Evolutionary conservation across 2,888 invertebrate species (phyloP), one percentile per base, ranked within the genome.

Genomic region (Bellardia pandia): DNA sequence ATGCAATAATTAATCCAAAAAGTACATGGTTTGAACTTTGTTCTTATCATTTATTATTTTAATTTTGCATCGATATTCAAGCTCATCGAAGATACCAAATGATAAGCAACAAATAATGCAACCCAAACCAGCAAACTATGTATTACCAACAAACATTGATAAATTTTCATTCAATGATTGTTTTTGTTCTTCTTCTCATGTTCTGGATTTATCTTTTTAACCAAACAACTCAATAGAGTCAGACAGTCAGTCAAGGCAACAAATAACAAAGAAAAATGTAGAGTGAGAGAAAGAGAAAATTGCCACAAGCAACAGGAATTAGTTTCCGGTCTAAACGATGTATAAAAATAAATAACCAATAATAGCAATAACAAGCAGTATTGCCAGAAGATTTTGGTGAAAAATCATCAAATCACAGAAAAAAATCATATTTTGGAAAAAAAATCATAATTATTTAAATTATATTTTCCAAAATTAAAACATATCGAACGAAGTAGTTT

Each of bases 261-360:
- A 71, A 53, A 72, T 14, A 23, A 16, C 33, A 51, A 42, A 75
- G 42, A 51, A 71, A 45, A 37, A 30, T 56, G 33, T 13, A 40
- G 14, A 78, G 40, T 53, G 2, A 48, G 51, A 60, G 30, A 72
- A 42, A 66, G 40, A 37, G 45, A 72, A 16, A 68, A 76, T 72
- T 68, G 56, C 76, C 51, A 69, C 45, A 78, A 84, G 45, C 88
- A 86, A 86, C 81, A 88, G 81, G 79, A 85, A 84, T 86, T 86
- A 89, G 86, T 89, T 89, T 89, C 89, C 89, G 88, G 89, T 89
- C 82, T 86, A 42, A 86, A 81, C 53, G 74, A 68, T 66, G 74
- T 62, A 56, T 75, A 72, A 42, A 64, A 69, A 76, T 56, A 56
- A 77, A 66, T 77, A 78, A 77, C 45, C 42, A 64, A 77, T 64